Evolutionary conservation across 2,888 invertebrate species (phyloP).

Genomic region (Tuberolachnus salignus): DNA sequence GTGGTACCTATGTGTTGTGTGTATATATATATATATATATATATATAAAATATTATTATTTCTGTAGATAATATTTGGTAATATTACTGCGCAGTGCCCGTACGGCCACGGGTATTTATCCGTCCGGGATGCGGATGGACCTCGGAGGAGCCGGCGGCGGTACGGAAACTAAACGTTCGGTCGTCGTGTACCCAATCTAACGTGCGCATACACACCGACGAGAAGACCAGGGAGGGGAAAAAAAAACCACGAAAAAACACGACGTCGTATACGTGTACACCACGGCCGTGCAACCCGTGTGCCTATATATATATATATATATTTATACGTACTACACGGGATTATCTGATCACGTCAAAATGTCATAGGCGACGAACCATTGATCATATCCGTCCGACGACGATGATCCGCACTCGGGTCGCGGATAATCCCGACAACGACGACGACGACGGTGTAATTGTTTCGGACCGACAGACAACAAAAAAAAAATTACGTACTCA

Average conservation of each 20-base stretch:
- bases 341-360: slow-evolving; percentile 46
- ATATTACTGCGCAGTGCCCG: not conserved
- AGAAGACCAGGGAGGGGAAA: no score
- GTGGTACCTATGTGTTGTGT: no score
- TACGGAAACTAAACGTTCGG: no score
- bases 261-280: not conserved
- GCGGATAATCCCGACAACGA: no score
- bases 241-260: not conserved
- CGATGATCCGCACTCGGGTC: not conserved
- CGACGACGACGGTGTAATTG: not conserved
- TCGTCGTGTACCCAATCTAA: no score
- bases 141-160: no score
- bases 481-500: not conserved
- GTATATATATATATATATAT: no score
- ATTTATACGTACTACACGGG: not conserved
- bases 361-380: slow-evolving; percentile 40
- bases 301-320: no score
- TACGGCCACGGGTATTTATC: not conserved
- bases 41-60: no score
- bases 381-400: slow-evolving; percentile 42
- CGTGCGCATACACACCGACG: no score
- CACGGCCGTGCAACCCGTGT: not conserved
- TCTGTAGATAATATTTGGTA: no score
- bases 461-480: slow-evolving; percentile 6
- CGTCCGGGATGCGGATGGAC: no score